These are phyloP conservation scores for Drosophila burlai DNA, from an alignment of 1,140 invertebrate species.

Conservation along the genomic window DNA sequence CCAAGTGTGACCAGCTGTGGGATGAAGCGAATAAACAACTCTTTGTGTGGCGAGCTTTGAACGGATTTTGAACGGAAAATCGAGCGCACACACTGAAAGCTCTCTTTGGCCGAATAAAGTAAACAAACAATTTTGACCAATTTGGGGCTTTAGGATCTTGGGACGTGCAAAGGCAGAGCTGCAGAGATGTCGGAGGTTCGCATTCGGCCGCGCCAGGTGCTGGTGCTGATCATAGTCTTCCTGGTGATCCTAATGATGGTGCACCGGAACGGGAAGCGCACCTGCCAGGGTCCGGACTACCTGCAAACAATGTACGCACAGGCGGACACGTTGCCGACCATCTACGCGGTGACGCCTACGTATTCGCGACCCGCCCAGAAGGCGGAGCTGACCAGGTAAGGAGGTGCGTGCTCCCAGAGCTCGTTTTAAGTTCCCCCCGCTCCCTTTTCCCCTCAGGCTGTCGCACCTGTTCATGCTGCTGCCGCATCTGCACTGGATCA, in stretches of 20 bases:
- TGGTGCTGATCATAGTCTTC: conserved; percentile 77
- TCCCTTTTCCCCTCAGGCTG: conserved; percentile 86
- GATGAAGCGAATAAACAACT: neutral
- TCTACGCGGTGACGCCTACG: conserved; percentile 97
- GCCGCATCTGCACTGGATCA: conserved; percentile 97
- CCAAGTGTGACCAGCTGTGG: neutral
- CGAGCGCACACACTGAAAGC: neutral
- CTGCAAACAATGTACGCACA: conserved; percentile 84
- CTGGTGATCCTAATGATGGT: conserved; percentile 73
- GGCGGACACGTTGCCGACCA: conserved; percentile 87
- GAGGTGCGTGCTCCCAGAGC: neutral
- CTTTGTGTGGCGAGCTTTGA: neutral
- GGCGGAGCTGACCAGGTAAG: conserved; percentile 94
- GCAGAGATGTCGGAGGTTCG: conserved; percentile 76
- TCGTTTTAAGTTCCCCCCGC: neutral
- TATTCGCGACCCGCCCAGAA: conserved; percentile 96
- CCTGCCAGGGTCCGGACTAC: conserved; percentile 71
- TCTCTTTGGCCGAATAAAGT: neutral
- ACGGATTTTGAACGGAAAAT: neutral
- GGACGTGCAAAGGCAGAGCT: conserved; percentile 8
- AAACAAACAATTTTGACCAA: conserved; percentile 12
- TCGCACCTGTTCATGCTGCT: conserved; percentile 95
- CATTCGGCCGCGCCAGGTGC: conserved; percentile 78
- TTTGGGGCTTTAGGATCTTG: neutral
- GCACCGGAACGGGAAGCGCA: conserved; percentile 74